phyloP scores from a whole-genome alignment of 2,888 invertebrate genomes.

The Monopis laevigella region DNA sequence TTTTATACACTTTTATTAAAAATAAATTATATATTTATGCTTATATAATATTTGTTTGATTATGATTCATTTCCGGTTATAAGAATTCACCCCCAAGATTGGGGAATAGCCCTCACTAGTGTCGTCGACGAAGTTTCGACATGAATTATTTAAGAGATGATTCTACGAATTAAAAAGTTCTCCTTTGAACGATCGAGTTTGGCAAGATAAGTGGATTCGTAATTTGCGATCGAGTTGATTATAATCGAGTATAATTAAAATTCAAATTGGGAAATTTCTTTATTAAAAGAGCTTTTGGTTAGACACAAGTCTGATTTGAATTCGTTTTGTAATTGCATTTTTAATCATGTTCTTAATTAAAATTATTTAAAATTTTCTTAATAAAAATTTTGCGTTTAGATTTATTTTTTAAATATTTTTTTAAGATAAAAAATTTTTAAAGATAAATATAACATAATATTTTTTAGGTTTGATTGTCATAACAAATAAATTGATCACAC shows the following conservation, averaged over 20 bases:
- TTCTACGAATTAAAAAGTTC: slow-evolving; percentile 42
- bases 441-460: too few species aligned
- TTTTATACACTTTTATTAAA: too few species aligned
- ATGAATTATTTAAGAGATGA: slow-evolving; percentile 56
- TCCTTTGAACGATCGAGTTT: slow-evolving; percentile 10
- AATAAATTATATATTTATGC: too few species aligned
- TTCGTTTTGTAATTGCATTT: slow-evolving; percentile 9
- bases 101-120: slow-evolving; percentile 2
- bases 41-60: too few species aligned
- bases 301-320: slow-evolving; percentile 9
- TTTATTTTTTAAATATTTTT: too few species aligned
- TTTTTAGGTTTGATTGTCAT: too few species aligned
- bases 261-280: slow-evolving; percentile 64
- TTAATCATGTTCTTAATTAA: too few species aligned
- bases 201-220: slow-evolving; percentile 31
- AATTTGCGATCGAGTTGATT: slow-evolving; percentile 53
- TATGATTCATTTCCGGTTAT: too few species aligned
- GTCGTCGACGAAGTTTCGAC: slow-evolving; percentile 10
- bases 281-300: slow-evolving; percentile 34
- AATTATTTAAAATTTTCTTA: too few species aligned
- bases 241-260: slow-evolving; percentile 65
- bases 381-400: too few species aligned
- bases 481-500: too few species aligned
- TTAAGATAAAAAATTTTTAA: too few species aligned
- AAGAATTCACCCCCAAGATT: slow-evolving; percentile 2